phyloP scores from a whole-genome alignment of 2,888 invertebrate species.

The Eudemis profundana region DNA sequence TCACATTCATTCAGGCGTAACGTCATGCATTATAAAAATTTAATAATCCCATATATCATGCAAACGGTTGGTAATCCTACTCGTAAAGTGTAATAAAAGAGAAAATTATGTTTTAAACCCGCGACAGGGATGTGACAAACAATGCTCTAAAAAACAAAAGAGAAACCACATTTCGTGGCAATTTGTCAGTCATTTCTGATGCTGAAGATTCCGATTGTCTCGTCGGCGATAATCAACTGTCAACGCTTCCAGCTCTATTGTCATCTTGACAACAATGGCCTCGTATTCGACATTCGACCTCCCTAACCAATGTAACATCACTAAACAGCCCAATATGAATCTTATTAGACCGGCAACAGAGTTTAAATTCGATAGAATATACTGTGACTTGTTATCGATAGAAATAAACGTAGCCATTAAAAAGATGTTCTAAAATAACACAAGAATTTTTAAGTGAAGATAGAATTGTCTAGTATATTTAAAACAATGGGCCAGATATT shows the following conservation, averaged over 20 bases:
- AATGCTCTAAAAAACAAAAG: conserved; percentile 65
- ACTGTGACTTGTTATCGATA: conserved; percentile 59
- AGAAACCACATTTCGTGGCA: conserved; percentile 57
- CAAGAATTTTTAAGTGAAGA: conserved; percentile 64
- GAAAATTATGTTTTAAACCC: conserved; percentile 46
- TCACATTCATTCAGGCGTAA: conserved; percentile 64
- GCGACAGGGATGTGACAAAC: conserved; percentile 50
- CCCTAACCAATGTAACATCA: conserved; percentile 47
- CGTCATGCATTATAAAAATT: conserved; percentile 66
- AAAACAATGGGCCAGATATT: conserved; percentile 74
- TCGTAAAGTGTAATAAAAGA: conserved; percentile 64
- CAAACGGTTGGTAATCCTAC: conserved; percentile 58
- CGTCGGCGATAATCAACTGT: conserved; percentile 73
- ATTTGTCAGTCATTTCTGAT: conserved; percentile 76
- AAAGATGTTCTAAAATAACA: conserved; percentile 66
- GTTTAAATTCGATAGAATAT: conserved; percentile 42
- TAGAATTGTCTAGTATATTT: conserved; percentile 73
- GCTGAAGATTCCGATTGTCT: conserved; percentile 68
- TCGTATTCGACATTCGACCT: conserved; percentile 49
- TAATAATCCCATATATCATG: conserved; percentile 72
- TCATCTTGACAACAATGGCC: conserved; percentile 69
- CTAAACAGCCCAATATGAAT: conserved; percentile 48
- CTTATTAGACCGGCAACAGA: conserved; percentile 48
- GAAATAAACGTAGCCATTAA: conserved; percentile 58
- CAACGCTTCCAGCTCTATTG: conserved; percentile 73